Percentiles rank a stretch among this genome's conserved stretches.
Evolutionary conservation across 1,140 invertebrate genomes (phyloP).

Genomic region (Rhagoletis pomonella): DNA sequence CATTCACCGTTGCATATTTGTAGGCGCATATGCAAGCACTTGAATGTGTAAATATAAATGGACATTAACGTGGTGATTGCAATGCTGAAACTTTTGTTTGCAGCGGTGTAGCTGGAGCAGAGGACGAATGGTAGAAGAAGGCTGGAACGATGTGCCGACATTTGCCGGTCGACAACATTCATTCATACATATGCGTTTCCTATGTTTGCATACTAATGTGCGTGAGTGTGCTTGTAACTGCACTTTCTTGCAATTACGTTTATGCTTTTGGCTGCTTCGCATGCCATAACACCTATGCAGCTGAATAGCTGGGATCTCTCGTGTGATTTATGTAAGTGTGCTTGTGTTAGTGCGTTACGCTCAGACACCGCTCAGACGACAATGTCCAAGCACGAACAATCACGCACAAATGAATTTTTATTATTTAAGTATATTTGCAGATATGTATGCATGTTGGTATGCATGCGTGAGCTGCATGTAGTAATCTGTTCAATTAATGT

Average conservation of each 20-base stretch:
- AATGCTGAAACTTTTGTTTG: not conserved
- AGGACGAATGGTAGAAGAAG: too few relatives aligned
- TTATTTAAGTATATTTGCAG: not conserved
- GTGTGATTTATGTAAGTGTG: not conserved
- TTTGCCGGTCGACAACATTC: not conserved
- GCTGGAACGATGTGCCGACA: too few relatives aligned
- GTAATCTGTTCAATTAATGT: not conserved
- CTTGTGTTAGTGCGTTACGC: not conserved
- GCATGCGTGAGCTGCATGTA: not conserved
- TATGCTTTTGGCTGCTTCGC: not conserved
- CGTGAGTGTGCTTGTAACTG: not conserved
- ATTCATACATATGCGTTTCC: not conserved
- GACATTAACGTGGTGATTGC: not conserved
- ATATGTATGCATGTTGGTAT: not conserved
- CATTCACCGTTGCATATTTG: conserved; percentile 28
- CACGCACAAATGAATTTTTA: not conserved
- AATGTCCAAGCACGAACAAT: not conserved
- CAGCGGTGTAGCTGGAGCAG: not conserved
- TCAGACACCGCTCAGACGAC: not conserved
- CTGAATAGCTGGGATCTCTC: not conserved
- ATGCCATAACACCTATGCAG: not conserved
- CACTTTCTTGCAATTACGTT: not conserved
- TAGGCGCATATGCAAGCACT: not conserved
- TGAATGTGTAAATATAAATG: conserved; percentile 10
- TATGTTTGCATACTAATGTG: not conserved